Percentiles rank a stretch among this genome's conserved stretches.
Evolutionary conservation across 2,797 vertebrate species (phyloP).

Genomic region (Zenarchopterus dispar): DNA sequence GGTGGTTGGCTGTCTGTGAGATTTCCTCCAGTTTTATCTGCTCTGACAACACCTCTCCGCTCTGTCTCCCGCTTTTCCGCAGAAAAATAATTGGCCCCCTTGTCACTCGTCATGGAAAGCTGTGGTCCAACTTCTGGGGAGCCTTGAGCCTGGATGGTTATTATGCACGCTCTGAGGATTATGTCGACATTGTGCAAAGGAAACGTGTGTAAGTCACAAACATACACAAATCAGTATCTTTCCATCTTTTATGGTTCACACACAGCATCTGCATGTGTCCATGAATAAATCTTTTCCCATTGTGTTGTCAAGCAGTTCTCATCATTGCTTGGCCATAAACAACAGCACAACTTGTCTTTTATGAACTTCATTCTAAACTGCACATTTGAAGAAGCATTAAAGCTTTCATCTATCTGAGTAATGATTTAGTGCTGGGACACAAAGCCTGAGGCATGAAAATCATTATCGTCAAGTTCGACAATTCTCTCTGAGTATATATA

Average conservation of each 20-base stretch:
- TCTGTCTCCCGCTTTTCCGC: constrained; percentile 51
- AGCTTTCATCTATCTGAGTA: background rate
- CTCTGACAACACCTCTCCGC: constrained; percentile 53
- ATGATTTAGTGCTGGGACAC: constrained; percentile 8
- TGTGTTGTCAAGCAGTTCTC: background rate
- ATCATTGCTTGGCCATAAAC: constrained; percentile 13
- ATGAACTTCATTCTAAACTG: constrained; percentile 7
- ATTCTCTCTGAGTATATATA: constrained; percentile 20
- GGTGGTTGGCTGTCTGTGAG: constrained; percentile 44
- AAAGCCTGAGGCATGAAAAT: constrained; percentile 4
- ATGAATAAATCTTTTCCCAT: constrained; percentile 5
- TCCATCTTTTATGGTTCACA: constrained; percentile 22
- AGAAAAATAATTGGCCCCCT: constrained; percentile 97
- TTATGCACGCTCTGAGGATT: constrained; percentile 97
- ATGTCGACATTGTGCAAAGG: constrained; percentile 95
- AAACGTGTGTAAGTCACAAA: constrained; percentile 90
- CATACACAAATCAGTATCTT: constrained; percentile 9
- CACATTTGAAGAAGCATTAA: constrained; percentile 5
- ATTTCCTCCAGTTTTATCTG: constrained; percentile 56
- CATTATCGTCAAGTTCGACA: constrained; percentile 8
- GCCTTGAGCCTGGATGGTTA: constrained; percentile 95
- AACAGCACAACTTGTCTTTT: background rate
- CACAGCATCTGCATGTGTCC: constrained; percentile 6
- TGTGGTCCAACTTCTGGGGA: constrained; percentile 99
- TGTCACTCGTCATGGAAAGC: constrained; percentile 92